Evolutionary conservation across 92 coral and sea anemone genomes (phyloP).

Genomic region (Diadumene lineata): DNA sequence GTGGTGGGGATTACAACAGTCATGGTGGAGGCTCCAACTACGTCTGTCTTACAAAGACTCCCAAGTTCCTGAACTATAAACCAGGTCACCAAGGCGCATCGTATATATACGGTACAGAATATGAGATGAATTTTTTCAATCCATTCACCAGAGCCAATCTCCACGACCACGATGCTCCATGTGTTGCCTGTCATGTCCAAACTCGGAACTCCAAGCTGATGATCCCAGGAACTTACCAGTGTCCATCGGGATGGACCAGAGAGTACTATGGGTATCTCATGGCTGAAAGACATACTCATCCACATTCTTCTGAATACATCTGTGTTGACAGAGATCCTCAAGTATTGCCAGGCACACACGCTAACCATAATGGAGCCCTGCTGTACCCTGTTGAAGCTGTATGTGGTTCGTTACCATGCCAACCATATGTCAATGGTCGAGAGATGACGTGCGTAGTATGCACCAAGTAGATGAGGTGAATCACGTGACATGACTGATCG

Average conservation of each 20-base stretch:
- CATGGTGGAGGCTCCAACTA: slow-evolving; percentile 59
- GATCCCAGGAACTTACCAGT: slow-evolving; percentile 62
- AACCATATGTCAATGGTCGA: slow-evolving; percentile 45
- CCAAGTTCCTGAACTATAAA: slow-evolving; percentile 44
- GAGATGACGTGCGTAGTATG: slow-evolving; percentile 76
- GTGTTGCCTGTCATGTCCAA: slow-evolving; percentile 66
- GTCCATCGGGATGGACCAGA: slow-evolving; percentile 74
- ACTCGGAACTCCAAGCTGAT: slow-evolving; percentile 66
- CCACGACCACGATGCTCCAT: slow-evolving; percentile 60
- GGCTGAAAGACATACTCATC: slow-evolving; percentile 47
- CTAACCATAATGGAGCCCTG: slow-evolving; percentile 48
- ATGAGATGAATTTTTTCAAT: slow-evolving; percentile 30
- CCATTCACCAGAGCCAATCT: slow-evolving; percentile 31
- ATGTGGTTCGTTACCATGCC: slow-evolving; percentile 67
- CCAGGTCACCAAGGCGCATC: slow-evolving; percentile 33
- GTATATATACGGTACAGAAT: slow-evolving; percentile 57
- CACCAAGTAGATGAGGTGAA: slow-evolving; percentile 38
- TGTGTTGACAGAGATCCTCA: slow-evolving; percentile 74
- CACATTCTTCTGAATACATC: slow-evolving; percentile 38
- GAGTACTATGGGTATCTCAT: slow-evolving; percentile 80
- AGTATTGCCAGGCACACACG: slow-evolving; percentile 32
- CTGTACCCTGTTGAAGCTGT: slow-evolving; percentile 52
- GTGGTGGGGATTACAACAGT: slow-evolving; percentile 21
- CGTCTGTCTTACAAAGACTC: slow-evolving; percentile 56
- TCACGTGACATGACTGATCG: background rate